A percentile compares a stretch with the other conserved stretches of the same genome.
Conservation (phyloP, 2,113 vertebrate species). For the Atlantisia rogersi region DNA sequence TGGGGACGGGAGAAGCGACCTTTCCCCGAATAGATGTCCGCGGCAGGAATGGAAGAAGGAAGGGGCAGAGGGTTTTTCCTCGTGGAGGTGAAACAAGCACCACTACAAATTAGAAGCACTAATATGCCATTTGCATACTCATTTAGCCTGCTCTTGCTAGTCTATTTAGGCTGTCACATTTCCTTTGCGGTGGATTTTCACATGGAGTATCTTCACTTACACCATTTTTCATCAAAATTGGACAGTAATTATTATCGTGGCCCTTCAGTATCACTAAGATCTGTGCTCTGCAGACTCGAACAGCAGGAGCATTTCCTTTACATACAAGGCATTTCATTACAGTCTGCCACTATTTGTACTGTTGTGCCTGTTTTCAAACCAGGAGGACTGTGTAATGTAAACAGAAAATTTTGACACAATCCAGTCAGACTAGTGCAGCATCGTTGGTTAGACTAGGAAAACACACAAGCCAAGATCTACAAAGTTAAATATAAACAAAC, state of each 20-base stretch:
- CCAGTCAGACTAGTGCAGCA: conserved; percentile 29
- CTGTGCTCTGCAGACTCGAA: not conserved
- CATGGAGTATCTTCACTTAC: not conserved
- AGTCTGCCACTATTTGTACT: not conserved
- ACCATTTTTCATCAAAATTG: not conserved
- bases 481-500: conserved; percentile 35
- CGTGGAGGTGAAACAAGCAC: not conserved
- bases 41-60: not conserved
- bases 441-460: conserved; percentile 29
- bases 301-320: not conserved
- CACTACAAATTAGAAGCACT: not conserved
- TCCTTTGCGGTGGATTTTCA: not conserved
- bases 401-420: not conserved
- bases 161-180: not conserved
- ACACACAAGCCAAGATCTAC: not conserved
- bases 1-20: not conserved
- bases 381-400: not conserved
- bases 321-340: not conserved
- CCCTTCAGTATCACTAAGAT: not conserved
- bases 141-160: not conserved
- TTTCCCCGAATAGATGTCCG: not conserved
- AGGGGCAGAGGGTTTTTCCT: not conserved
- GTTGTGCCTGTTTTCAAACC: not conserved
- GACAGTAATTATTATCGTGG: not conserved
- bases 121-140: not conserved